Conservation (phyloP, 2,888 invertebrate species). For the Cybosia mesomella region DNA sequence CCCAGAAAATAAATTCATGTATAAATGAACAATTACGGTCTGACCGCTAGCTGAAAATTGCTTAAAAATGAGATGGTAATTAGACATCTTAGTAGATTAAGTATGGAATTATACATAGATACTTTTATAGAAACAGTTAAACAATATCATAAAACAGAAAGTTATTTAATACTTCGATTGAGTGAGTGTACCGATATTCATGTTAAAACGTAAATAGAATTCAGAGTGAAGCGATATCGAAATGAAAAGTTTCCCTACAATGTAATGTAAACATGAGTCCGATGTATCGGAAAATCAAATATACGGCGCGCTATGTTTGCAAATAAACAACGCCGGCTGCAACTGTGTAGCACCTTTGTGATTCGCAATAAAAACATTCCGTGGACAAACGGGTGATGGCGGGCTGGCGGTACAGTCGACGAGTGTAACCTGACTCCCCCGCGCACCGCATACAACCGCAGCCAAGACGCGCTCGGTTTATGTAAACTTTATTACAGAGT, state of each 20-base stretch:
- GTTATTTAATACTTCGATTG: conserved; percentile 4
- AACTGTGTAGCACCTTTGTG: conserved; percentile 79
- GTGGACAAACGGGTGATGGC: conserved; percentile 64
- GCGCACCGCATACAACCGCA: conserved; percentile 55
- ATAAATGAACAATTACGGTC: conserved; percentile 48
- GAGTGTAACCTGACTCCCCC: conserved; percentile 57
- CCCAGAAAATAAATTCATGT: conserved; percentile 58
- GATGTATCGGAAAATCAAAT: conserved; percentile 75
- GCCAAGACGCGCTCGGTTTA: conserved; percentile 77
- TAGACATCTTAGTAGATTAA: background rate
- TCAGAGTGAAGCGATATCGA: conserved; percentile 33
- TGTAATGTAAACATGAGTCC: conserved; percentile 70
- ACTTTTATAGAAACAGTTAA: background rate
- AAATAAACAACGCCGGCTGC: conserved; percentile 74
- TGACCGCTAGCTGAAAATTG: conserved; percentile 39
- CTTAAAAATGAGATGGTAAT: conserved; percentile 17
- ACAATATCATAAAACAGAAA: background rate
- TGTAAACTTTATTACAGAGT: conserved; percentile 85
- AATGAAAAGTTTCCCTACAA: conserved; percentile 61
- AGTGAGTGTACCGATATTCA: conserved; percentile 3
- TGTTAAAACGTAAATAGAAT: conserved; percentile 33
- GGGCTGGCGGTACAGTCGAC: conserved; percentile 50
- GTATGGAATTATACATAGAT: background rate
- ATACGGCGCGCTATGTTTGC: conserved; percentile 70
- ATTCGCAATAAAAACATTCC: conserved; percentile 81